These are phyloP conservation scores for Melanophora roralis DNA, from an alignment of 2,888 invertebrate species.

Conservation along the genomic window DNA sequence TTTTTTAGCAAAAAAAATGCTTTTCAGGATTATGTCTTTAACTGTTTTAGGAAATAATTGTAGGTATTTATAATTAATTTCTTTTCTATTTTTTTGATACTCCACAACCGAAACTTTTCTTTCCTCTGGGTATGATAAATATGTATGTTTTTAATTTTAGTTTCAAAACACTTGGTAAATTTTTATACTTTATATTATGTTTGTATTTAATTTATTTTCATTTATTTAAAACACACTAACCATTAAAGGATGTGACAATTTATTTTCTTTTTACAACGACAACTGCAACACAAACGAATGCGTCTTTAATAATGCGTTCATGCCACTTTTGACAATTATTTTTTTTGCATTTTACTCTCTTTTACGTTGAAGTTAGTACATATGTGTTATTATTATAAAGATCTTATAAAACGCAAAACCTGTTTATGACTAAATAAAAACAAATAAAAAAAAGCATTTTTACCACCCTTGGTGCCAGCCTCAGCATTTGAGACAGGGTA, in stretches of 20 bases:
- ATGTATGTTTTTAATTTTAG: not conserved
- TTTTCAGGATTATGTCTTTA: too few relatives aligned
- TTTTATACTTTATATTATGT: not conserved
- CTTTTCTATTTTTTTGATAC: too few relatives aligned
- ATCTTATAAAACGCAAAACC: slow-evolving; percentile 4
- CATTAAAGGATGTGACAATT: slow-evolving; percentile 51
- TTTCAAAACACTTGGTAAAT: not conserved
- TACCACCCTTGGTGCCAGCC: not conserved
- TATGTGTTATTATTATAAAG: not conserved
- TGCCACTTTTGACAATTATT: slow-evolving; percentile 46
- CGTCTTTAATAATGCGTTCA: slow-evolving; percentile 49
- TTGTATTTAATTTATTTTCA: not conserved
- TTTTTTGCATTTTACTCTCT: slow-evolving; percentile 10
- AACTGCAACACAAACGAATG: slow-evolving; percentile 49
- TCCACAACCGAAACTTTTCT: not conserved
- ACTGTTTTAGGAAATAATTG: too few relatives aligned
- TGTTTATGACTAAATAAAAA: not conserved
- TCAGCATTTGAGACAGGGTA: not conserved
- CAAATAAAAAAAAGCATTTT: not conserved
- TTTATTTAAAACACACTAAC: slow-evolving; percentile 32
- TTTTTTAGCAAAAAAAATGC: not conserved
- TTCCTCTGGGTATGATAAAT: not conserved
- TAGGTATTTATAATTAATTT: too few relatives aligned
- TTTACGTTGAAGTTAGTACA: not conserved
- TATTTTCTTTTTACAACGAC: slow-evolving; percentile 46